Evolutionary conservation across 2,113 vertebrate genomes (phyloP).

Genomic region (Thamnaconus septentrionalis): DNA sequence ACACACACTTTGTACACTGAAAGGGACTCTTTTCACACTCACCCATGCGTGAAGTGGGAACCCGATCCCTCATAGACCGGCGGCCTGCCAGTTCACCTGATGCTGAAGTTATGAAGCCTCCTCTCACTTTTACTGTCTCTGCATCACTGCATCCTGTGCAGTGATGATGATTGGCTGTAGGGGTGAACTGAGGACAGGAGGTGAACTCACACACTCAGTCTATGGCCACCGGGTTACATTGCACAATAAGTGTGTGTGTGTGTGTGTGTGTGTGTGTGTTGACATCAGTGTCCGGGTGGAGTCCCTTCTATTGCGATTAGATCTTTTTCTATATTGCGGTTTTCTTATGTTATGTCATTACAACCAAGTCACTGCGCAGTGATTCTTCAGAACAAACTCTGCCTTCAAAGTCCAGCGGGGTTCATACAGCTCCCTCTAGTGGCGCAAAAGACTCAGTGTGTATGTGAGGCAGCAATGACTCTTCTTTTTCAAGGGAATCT

Average conservation of each 20-base stretch:
- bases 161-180: background rate
- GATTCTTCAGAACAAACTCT: background rate
- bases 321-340: slow-evolving; percentile 15
- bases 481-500: no score
- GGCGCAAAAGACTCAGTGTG: slow-evolving; percentile 13
- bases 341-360: slow-evolving; percentile 24
- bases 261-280: slow-evolving; percentile 19
- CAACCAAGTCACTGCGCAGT: no score
- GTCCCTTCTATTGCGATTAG: slow-evolving; percentile 16
- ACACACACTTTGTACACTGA: slow-evolving; percentile 14
- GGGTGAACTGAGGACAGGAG: slow-evolving; percentile 37
- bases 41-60: slow-evolving; percentile 38
- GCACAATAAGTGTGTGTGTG: slow-evolving; percentile 15
- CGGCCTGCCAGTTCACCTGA: slow-evolving; percentile 29
- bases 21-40: slow-evolving; percentile 17
- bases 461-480: background rate
- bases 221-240: slow-evolving; percentile 17
- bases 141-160: slow-evolving; percentile 4
- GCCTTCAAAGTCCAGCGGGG: slow-evolving; percentile 5
- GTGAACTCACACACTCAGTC: slow-evolving; percentile 40
- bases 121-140: slow-evolving; percentile 12
- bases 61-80: slow-evolving; percentile 22
- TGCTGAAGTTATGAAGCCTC: slow-evolving; percentile 9
- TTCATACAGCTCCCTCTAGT: slow-evolving; percentile 35
- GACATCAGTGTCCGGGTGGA: slow-evolving; percentile 22